Conservation (phyloP, 1,140 invertebrate species). For the Drosophila kanapiae region DNA sequence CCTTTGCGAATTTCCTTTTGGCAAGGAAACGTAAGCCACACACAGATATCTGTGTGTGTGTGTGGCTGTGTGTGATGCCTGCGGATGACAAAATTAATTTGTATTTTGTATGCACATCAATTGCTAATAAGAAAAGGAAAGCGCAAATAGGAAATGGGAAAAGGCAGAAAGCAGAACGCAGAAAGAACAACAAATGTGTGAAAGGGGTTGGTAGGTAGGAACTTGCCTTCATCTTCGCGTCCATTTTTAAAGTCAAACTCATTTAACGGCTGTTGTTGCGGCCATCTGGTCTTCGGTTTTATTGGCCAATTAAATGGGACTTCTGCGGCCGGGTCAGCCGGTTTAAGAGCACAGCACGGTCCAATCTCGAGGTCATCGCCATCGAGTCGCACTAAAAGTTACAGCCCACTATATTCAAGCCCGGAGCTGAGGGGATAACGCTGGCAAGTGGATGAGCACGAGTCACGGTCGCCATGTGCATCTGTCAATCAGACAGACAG, state of each 20-base stretch:
- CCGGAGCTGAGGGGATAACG: neutral
- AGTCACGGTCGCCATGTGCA: slow-evolving; percentile 26
- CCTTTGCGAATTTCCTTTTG: too few relatives aligned
- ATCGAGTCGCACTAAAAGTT: slow-evolving; percentile 42
- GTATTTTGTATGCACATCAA: slow-evolving; percentile 59
- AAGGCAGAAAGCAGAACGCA: too few relatives aligned
- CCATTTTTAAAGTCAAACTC: slow-evolving; percentile 24
- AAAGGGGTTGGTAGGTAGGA: neutral
- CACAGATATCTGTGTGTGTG: neutral
- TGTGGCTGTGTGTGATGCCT: slow-evolving; percentile 29
- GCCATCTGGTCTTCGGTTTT: slow-evolving; percentile 26
- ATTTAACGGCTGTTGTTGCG: slow-evolving; percentile 28
- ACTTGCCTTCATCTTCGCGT: neutral
- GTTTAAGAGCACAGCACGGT: slow-evolving; percentile 52
- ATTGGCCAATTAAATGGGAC: slow-evolving; percentile 50
- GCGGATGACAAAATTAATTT: slow-evolving; percentile 63
- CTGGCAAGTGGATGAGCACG: neutral
- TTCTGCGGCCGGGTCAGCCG: slow-evolving; percentile 14
- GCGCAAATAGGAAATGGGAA: neutral
- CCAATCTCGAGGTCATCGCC: slow-evolving; percentile 47
- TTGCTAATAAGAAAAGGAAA: slow-evolving; percentile 40
- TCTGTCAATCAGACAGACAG: slow-evolving; percentile 37
- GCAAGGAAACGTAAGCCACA: slow-evolving; percentile 11
- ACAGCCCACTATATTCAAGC: slow-evolving; percentile 20
- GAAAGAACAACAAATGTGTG: neutral